Conservation (phyloP, 1,140 invertebrate genomes). For the Psix sp. region DNA sequence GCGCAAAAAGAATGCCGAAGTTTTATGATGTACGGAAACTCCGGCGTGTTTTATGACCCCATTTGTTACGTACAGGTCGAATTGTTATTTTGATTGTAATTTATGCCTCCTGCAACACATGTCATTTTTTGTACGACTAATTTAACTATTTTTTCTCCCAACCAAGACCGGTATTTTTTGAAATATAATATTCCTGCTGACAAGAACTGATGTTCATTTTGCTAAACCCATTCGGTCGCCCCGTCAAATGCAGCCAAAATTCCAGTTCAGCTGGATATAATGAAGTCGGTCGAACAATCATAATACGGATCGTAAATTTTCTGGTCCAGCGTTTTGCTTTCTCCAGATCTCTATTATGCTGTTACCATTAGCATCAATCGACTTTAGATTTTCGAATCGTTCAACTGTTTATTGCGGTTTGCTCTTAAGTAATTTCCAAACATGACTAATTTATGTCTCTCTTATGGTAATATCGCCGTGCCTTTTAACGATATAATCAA, state of each 20-base stretch:
- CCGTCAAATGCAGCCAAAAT: not conserved
- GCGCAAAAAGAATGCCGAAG: constrained; percentile 34
- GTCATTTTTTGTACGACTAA: constrained; percentile 33
- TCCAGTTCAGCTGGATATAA: constrained; percentile 19
- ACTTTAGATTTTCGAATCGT: constrained; percentile 31
- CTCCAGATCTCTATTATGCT: constrained; percentile 9
- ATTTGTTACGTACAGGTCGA: constrained; percentile 32
- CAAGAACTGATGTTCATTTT: not conserved
- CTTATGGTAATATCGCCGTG: constrained; percentile 11
- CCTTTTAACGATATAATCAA: constrained; percentile 30
- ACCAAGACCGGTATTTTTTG: not conserved
- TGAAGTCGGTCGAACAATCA: constrained; percentile 11
- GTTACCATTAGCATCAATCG: constrained; percentile 9
- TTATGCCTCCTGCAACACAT: constrained; percentile 32
- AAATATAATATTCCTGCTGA: not conserved
- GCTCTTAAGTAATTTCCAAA: constrained; percentile 16
- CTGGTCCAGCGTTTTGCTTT: constrained; percentile 12
- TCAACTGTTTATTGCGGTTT: constrained; percentile 28
- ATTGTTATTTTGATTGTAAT: constrained; percentile 52
- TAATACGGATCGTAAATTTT: constrained; percentile 29
- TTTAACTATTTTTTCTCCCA: constrained; percentile 13
- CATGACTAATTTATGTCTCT: constrained; percentile 18
- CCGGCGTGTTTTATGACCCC: constrained; percentile 41
- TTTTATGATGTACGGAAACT: constrained; percentile 56
- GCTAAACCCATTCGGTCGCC: not conserved